Base-by-base conservation (phyloP, 2,888 invertebrate genomes). In the Drosophila phalerata region DNA sequence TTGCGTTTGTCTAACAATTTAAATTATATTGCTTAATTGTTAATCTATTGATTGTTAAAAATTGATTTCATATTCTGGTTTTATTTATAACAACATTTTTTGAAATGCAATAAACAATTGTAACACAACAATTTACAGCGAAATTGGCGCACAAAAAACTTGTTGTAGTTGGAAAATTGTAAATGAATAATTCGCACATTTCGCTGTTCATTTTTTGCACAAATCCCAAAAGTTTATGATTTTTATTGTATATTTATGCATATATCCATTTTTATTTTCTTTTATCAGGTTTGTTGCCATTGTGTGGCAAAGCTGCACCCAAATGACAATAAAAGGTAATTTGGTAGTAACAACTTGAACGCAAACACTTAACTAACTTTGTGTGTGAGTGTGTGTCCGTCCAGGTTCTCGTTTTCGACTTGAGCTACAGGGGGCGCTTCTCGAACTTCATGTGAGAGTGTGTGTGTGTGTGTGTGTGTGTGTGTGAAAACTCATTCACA, bases 271-370 rank as follows among this genome's bases (percentile, higher is more conserved):
- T 76, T 76, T 73, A 55, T 64, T 22, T 58, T 2, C 17, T 34
- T 73, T 65, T 49, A 42, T 57, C 30, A 45, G 19, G 8, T 51
- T 56, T 48, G 25, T 25, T 38, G 48, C 88, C 86, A 85, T 88
- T 77, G 86, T 84, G 17, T 45, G 51, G 47, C 48, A 43, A 43
- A 51, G 49, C 45, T 43, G 55, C 17, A 34, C 28, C 67, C 45
- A 69, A 79, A 79, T 73, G 73, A 85, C 88, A 84, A 88, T 86
- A 88, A 84, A 86, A 84, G 86, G 83, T 88, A 85, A 84, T 84
- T 85, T 77, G 64, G 86, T 74, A 77, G 86, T 74, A 85, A 88
- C 86, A 84, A 88, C 86, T 83, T 83, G 56, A 70, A 76, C 82
- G 80, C 83, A 86, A 85, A 84, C 84, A 88, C 86, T 75, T 84